Evolutionary conservation across 2,888 invertebrate species (phyloP).

Genomic region (Agrotis ipsilon): DNA sequence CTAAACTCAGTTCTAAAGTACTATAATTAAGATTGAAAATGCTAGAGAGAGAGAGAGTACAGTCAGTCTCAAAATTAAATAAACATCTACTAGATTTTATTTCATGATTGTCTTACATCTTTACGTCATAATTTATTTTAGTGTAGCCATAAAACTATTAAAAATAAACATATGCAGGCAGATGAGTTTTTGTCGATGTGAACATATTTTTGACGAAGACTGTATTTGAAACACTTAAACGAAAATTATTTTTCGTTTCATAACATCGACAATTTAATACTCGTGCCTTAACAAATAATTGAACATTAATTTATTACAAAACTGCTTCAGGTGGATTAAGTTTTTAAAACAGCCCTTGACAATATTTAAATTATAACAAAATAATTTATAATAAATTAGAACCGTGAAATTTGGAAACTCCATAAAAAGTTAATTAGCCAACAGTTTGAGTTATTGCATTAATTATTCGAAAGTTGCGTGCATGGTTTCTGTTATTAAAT

Average conservation of each 20-base stretch:
- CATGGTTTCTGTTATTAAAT: constrained; percentile 5
- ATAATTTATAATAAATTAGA: constrained; percentile 62
- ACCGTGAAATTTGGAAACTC: constrained; percentile 21
- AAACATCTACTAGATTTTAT: too few relatives aligned
- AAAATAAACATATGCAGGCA: too few relatives aligned
- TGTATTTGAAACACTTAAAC: constrained; percentile 5
- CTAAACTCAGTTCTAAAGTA: constrained; percentile 10
- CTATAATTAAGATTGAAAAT: background rate
- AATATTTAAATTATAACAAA: too few relatives aligned
- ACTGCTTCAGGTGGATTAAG: constrained; percentile 68
- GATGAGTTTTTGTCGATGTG: too few relatives aligned
- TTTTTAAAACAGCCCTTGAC: constrained; percentile 55
- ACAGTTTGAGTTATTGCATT: constrained; percentile 10
- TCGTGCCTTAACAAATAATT: constrained; percentile 64
- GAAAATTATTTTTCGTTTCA: constrained; percentile 35
- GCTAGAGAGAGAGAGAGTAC: background rate
- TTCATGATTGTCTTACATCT: too few relatives aligned
- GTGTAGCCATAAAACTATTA: too few relatives aligned
- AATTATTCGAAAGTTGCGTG: constrained; percentile 8
- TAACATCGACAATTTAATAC: constrained; percentile 62
- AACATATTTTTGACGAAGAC: too few relatives aligned
- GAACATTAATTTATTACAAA: constrained; percentile 75
- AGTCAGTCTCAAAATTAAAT: too few relatives aligned
- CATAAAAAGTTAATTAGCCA: constrained; percentile 23
- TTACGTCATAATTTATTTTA: too few relatives aligned